Base-by-base conservation (phyloP, 2,113 vertebrate species). In the Vireo altiloquus region DNA sequence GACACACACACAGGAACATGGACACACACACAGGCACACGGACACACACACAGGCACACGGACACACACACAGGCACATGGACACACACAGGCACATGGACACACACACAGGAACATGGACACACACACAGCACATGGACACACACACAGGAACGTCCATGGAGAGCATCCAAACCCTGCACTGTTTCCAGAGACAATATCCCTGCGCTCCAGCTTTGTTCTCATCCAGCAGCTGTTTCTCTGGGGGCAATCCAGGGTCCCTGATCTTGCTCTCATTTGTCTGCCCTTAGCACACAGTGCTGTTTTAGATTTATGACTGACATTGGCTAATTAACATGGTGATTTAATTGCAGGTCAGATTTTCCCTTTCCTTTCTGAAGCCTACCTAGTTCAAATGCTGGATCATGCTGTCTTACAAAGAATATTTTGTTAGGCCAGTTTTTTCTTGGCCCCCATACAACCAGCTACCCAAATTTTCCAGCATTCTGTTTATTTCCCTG, bases 81-180 rank as follows among this genome's bases (percentile, higher is more conserved):
- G 25, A 47, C 63, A 15, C 40, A 42, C n/a, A 33, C 49, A 31
- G 2, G 6, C 44, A 33, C 17, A 20, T 1, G 57, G 57, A 37
- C 33, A 35, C 30, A 31, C 11, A n/a, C n/a, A 10, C 47, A 24
- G 2, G 5, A 28, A 33, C 21, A 18, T 1, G 1, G 25, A 47
- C 63, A 15, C 40, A 42, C n/a, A n/a, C n/a, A n/a, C n/a, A n/a
- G n/a, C n/a, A n/a, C n/a, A n/a, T n/a, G n/a, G n/a, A n/a, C n/a
- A n/a, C n/a, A 40, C 0, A 4, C 4, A 5, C 44, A 54, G 37
- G 33, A 44, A 37, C 0, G 2, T 40, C 53, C 13, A 7, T 1
- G 4, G 33, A 60, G 64, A 90, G 52, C 10, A 13, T 22, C 13
- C 47, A 80, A 76, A 44, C 25, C 33, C 83, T 0, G 0, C 15